Evolutionary conservation across 1,140 invertebrate species (phyloP).

Genomic region (Megathymus violae): DNA sequence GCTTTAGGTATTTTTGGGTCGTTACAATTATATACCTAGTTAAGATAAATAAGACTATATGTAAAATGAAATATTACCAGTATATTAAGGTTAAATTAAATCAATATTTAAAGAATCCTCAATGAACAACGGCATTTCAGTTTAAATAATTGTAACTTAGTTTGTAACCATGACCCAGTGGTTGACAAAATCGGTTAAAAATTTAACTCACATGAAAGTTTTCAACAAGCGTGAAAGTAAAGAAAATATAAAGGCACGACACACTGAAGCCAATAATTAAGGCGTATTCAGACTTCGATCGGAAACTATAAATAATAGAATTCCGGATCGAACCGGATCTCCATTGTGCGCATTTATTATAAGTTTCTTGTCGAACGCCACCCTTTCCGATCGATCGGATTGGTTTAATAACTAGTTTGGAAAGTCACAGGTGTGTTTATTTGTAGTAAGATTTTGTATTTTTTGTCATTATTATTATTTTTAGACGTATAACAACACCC

Average conservation of each 20-base stretch:
- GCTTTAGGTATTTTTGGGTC: too few species aligned
- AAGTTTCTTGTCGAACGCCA: constrained; percentile 62
- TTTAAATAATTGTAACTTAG: neutral
- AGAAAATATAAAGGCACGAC: constrained; percentile 68
- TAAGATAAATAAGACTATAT: too few species aligned
- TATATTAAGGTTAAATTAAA: too few species aligned
- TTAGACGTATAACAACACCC: too few species aligned
- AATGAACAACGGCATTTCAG: too few species aligned
- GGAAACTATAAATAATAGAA: constrained; percentile 82
- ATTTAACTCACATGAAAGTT: constrained; percentile 62
- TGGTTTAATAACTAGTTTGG: constrained; percentile 75
- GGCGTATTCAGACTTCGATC: constrained; percentile 77
- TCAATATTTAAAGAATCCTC: too few species aligned
- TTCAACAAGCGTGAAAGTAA: constrained; percentile 63
- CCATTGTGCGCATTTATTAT: constrained; percentile 76
- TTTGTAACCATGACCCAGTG: constrained; percentile 33
- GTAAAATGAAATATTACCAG: too few species aligned
- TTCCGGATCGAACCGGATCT: constrained; percentile 77
- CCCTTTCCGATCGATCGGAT: constrained; percentile 76
- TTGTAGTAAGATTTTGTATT: constrained; percentile 12
- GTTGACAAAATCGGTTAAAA: constrained; percentile 42
- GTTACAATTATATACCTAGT: too few species aligned
- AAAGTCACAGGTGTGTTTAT: constrained; percentile 63
- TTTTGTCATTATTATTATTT: neutral
- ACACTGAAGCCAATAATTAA: constrained; percentile 77